Evolutionary conservation across 64 coral and sea anemone genomes (phyloP).

Genomic region (Pocillopora verrucosa): DNA sequence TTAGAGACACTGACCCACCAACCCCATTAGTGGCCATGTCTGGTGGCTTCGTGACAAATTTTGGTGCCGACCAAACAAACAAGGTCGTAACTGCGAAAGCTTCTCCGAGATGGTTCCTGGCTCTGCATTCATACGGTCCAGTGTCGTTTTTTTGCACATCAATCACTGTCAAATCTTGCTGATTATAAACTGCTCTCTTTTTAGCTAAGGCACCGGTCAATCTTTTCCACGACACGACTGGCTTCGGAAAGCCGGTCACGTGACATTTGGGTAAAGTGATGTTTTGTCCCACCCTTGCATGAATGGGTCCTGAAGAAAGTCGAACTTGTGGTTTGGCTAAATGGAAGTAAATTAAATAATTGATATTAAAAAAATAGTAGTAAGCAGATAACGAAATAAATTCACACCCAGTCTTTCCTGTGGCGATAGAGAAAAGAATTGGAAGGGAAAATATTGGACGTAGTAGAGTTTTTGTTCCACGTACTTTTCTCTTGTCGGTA

Average conservation of each 20-base stretch:
- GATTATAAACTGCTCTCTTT: neutral
- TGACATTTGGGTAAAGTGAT: constrained; percentile 22
- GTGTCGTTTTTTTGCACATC: neutral
- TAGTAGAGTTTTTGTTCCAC: too few relatives aligned
- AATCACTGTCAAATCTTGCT: neutral
- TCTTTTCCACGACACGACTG: constrained; percentile 46
- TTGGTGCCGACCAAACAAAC: neutral
- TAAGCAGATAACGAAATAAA: too few relatives aligned
- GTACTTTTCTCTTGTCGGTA: too few relatives aligned
- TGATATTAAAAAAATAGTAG: too few relatives aligned
- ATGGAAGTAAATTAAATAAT: neutral
- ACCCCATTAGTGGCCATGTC: neutral
- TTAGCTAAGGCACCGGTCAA: neutral
- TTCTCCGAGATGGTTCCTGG: neutral
- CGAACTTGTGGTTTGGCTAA: too few relatives aligned
- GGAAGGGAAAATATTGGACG: too few relatives aligned
- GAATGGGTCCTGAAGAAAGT: neutral
- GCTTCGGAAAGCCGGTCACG: constrained; percentile 40
- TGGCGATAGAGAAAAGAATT: too few relatives aligned
- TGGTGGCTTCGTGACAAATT: neutral
- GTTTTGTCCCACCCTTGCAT: constrained; percentile 5
- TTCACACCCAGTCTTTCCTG: too few relatives aligned
- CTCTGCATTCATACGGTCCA: neutral
- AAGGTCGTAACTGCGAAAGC: neutral
- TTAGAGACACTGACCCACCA: neutral